These are phyloP conservation scores for Sander lucioperca DNA, from an alignment of 2,113 vertebrate genomes.

Conservation along the genomic window DNA sequence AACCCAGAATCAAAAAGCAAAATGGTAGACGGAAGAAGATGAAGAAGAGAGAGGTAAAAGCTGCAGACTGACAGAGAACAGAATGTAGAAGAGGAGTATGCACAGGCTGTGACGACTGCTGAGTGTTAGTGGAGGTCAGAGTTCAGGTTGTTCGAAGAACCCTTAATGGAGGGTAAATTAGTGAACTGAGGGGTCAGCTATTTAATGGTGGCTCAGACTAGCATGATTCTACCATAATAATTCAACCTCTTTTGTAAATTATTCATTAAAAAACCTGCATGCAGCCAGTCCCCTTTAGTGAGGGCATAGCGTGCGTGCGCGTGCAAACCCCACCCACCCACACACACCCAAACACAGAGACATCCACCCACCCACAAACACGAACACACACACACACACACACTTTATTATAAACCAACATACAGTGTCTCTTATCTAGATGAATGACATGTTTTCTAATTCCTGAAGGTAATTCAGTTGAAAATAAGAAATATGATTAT, in stretches of 20 bases:
- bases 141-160: slow-evolving; percentile 41
- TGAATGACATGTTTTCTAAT: neutral
- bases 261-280: slow-evolving; percentile 65
- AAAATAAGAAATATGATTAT: neutral
- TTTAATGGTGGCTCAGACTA: slow-evolving; percentile 54
- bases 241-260: slow-evolving; percentile 63
- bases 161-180: slow-evolving; percentile 63
- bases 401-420: too few species aligned
- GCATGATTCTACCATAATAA: slow-evolving; percentile 70
- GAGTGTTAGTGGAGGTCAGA: slow-evolving; percentile 27
- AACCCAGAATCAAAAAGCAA: neutral
- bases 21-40: neutral
- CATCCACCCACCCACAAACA: neutral
- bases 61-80: neutral
- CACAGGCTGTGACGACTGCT: slow-evolving; percentile 1
- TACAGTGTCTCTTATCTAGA: neutral
- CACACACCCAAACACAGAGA: neutral
- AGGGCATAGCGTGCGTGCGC: neutral
- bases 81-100: neutral
- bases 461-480: neutral
- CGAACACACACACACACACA: neutral
- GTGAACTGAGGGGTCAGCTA: slow-evolving; percentile 45
- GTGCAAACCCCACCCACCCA: neutral
- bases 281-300: slow-evolving; percentile 11
- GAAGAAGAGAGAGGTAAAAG: neutral